Evolutionary conservation across 2,113 vertebrate genomes (phyloP).

Genomic region (Clarias magur): DNA sequence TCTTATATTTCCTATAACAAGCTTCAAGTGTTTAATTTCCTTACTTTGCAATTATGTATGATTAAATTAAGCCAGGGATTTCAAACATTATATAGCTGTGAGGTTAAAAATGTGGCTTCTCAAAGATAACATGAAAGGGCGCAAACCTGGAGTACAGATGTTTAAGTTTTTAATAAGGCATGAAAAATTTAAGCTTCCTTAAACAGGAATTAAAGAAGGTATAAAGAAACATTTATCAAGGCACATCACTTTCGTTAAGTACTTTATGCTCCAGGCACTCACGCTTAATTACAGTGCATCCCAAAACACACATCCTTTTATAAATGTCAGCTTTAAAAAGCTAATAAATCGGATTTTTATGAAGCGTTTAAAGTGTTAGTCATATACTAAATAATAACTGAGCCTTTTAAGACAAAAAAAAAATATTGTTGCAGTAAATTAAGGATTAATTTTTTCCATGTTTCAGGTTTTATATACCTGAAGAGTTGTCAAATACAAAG

Average conservation of each 20-base stretch:
- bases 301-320: neutral
- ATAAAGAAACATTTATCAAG: neutral
- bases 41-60: neutral
- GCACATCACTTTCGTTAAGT: neutral
- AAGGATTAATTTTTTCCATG: neutral
- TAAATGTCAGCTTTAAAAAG: neutral
- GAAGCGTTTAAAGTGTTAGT: neutral
- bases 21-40: neutral
- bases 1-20: neutral
- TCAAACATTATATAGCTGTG: neutral
- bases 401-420: too few species aligned
- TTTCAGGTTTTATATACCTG: neutral
- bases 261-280: neutral
- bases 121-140: neutral
- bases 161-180: neutral
- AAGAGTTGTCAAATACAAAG: too few species aligned
- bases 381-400: neutral
- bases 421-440: neutral
- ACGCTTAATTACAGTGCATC: neutral
- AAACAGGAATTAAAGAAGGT: neutral
- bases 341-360: neutral
- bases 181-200: neutral
- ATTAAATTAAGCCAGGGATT: neutral
- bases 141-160: neutral
- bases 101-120: neutral